Evolutionary conservation across 2,797 vertebrate genomes (phyloP).

Genomic region (Clarias fuscus): DNA sequence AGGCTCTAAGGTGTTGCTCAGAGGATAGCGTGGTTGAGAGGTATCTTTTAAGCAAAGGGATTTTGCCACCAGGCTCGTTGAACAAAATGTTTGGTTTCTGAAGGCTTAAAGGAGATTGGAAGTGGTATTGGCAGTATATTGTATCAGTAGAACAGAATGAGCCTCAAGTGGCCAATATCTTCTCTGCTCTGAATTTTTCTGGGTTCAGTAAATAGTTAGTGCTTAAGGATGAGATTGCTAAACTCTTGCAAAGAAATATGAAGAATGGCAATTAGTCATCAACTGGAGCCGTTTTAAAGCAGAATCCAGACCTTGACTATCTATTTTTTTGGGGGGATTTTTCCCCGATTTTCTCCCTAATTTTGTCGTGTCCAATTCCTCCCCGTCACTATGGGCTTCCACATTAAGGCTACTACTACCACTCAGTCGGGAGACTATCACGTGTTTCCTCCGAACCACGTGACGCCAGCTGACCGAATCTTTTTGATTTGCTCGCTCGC

Average conservation of each 20-base stretch:
- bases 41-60: constrained; percentile 47
- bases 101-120: constrained; percentile 32
- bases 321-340: no score
- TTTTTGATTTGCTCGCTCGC: no score
- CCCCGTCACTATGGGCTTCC: no score
- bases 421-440: no score
- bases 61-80: constrained; percentile 46
- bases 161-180: background rate
- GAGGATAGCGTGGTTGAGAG: constrained; percentile 54
- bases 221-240: background rate
- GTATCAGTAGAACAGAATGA: constrained; percentile 4
- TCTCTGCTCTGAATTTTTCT: background rate
- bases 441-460: no score
- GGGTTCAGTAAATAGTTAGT: background rate
- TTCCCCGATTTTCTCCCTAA: no score
- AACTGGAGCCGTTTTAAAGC: background rate
- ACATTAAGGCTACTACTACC: no score
- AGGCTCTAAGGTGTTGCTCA: constrained; percentile 70
- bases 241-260: background rate
- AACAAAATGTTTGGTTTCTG: constrained; percentile 39
- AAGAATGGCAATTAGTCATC: background rate
- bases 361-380: no score
- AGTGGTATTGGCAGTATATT: background rate
- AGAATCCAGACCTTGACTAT: background rate
- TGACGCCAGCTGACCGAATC: no score